Evolutionary conservation across 2,888 invertebrate species (phyloP).

Genomic region (Tetranychus truncatus): DNA sequence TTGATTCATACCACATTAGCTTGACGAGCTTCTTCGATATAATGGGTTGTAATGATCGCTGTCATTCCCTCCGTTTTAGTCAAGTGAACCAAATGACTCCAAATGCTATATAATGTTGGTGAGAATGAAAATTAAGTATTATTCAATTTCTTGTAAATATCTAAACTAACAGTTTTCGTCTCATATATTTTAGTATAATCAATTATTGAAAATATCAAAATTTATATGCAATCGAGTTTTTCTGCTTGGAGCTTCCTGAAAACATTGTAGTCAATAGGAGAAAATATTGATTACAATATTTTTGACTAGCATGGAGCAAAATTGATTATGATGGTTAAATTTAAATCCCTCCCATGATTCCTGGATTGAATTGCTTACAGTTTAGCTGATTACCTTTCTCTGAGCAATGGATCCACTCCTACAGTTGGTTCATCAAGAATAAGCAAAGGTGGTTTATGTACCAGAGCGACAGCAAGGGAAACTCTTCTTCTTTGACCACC

Average conservation of each 20-base stretch:
- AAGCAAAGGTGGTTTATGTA: constrained; percentile 10
- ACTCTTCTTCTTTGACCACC: constrained; percentile 14
- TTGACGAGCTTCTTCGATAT: constrained; percentile 66
- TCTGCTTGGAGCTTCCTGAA: no score
- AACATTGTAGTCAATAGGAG: no score
- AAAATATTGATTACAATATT: no score
- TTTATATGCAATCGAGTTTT: no score
- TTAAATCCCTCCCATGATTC: no score
- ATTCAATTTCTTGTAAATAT: constrained; percentile 2
- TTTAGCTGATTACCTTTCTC: constrained; percentile 9
- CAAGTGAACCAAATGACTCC: constrained; percentile 34
- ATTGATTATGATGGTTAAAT: no score
- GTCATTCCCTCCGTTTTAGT: constrained; percentile 31
- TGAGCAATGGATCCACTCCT: constrained; percentile 15
- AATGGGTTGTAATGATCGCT: constrained; percentile 53
- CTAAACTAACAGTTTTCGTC: neutral
- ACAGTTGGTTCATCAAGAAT: constrained; percentile 14
- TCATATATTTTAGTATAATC: neutral
- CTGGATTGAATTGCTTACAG: no score
- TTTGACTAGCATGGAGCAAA: no score
- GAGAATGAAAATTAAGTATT: constrained; percentile 5
- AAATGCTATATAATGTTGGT: constrained; percentile 35
- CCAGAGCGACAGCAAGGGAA: constrained; percentile 9
- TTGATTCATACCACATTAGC: constrained; percentile 36
- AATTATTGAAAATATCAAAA: neutral